Conservation (phyloP, 1,140 invertebrate species). For the Ceratosolen fusciceps region DNA sequence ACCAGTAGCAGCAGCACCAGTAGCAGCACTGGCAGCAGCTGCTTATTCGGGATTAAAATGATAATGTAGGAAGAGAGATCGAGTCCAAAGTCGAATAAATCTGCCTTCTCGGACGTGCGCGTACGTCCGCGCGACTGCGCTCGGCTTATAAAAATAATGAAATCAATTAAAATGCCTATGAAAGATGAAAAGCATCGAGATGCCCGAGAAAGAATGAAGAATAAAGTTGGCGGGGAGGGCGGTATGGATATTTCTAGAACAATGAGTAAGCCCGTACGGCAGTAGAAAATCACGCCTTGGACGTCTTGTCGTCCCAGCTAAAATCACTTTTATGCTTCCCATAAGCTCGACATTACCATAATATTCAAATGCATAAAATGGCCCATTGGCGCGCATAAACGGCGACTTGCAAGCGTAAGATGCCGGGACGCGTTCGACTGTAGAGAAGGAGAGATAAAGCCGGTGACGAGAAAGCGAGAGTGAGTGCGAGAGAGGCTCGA, state of each 20-base stretch:
- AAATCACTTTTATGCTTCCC: conserved; percentile 22
- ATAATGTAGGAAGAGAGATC: background rate
- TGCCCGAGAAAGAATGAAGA: background rate
- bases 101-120: background rate
- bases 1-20: no score
- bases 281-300: conserved; percentile 13
- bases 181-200: background rate
- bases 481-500: conserved; percentile 46
- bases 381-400: conserved; percentile 5
- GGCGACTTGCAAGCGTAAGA: background rate
- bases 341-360: conserved; percentile 57
- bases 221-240: no score
- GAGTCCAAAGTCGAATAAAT: background rate
- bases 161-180: conserved; percentile 32
- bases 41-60: background rate
- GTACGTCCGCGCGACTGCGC: background rate
- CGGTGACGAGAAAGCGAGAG: conserved; percentile 35
- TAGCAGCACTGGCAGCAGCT: no score
- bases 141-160: background rate
- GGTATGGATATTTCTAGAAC: conserved; percentile 14
- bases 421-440: background rate
- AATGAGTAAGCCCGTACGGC: conserved; percentile 34
- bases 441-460: conserved; percentile 31
- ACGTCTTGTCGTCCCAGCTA: background rate
- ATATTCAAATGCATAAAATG: conserved; percentile 58